Base-by-base conservation (phyloP, 2,797 vertebrate genomes). In the Premnoplex brunnescens region DNA sequence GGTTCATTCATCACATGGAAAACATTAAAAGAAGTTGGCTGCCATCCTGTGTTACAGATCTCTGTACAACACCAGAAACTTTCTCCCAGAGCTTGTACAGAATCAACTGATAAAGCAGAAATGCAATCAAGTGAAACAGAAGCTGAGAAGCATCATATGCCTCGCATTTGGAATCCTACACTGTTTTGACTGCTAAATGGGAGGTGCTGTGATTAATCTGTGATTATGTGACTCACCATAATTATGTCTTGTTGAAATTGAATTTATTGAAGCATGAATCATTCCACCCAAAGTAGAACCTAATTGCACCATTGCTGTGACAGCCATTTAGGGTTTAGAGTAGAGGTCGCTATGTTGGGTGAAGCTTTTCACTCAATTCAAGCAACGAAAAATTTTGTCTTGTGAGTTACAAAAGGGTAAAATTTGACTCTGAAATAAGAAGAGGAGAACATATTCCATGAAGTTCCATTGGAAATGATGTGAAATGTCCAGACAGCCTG, bases 201-300 rank as follows among this genome's bases (percentile, higher is more conserved):
- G 97, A 95, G 96, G 94, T 96, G 94, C 95, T 94, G 30, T 95
- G 95, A 97, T 98, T 98, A 97, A 96, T 97, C 96, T 96, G 93
- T 37, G 97, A 98, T 98, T 98, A 97, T 95, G 93, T 98, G 98
- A 98, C 97, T 98, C 97, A 98, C 83, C 73, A 77, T 98, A 98
- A 98, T 97, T 97, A 98, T 96, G 96, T 97, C 97, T 97, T 97
- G 96, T 97, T 98, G 97, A 98, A 98, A 97, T 95, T 97, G 94
- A 98, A 97, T 97, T 97, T 97, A 96, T 95, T 98, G 97, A 97
- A 96, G 96, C 91, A 97, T 98, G 97, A 98, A 97, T 98, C 97
- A 98, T 97, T 96, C 95, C 88, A 92, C 91, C 96, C 97, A 41
- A 96, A 97, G 94, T 94, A 84, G 95, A 97, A 96, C 91, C 96